Evolutionary conservation across 2,113 vertebrate genomes (phyloP).

Genomic region (Psittacara wagleri): DNA sequence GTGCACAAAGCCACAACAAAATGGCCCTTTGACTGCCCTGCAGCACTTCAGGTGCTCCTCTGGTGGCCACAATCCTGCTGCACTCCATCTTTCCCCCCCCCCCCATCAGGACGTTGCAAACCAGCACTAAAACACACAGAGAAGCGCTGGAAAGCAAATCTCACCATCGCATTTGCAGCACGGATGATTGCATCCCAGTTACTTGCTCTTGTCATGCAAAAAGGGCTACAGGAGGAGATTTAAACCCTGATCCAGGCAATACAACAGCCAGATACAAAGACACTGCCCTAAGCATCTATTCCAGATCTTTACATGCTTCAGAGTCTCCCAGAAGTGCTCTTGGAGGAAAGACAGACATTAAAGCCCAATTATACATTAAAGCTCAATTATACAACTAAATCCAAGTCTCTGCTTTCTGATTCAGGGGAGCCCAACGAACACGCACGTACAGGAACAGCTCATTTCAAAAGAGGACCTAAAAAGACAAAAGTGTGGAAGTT

Average conservation of each 20-base stretch:
- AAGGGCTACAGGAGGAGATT: not conserved
- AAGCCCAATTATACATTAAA: not conserved
- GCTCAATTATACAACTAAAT: not conserved
- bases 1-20: accelerated
- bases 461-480: not conserved
- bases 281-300: not conserved
- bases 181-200: not conserved
- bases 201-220: conserved; percentile 40
- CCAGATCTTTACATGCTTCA: not conserved
- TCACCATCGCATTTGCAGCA: not conserved
- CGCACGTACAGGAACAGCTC: accelerated
- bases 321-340: not conserved
- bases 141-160: not conserved
- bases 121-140: not conserved
- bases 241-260: not conserved
- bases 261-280: not conserved
- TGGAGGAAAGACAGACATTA: not conserved
- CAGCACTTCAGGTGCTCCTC: not conserved
- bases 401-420: not conserved
- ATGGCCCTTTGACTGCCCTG: not conserved
- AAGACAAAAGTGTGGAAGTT: not conserved
- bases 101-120: not conserved
- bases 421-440: not conserved
- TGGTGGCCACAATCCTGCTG: not conserved
- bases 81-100: accelerated